Conservation (phyloP, 2,888 invertebrate species). For the Deilephila porcellus region DNA sequence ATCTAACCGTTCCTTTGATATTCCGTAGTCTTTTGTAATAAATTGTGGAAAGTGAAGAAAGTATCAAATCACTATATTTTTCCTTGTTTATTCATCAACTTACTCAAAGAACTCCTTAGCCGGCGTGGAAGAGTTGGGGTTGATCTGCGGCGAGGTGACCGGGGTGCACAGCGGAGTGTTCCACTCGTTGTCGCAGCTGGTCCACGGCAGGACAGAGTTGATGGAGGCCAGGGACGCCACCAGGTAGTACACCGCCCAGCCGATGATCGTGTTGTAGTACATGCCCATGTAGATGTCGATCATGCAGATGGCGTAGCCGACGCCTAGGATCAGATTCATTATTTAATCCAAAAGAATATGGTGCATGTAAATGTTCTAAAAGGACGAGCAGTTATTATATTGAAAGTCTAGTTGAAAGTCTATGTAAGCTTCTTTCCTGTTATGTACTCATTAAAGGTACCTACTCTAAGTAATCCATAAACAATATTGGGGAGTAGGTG, state of each 20-base stretch:
- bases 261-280: slow-evolving; percentile 99
- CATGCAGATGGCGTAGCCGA: slow-evolving; percentile 98
- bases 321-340: slow-evolving; percentile 85
- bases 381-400: too few species aligned
- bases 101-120: slow-evolving; percentile 96
- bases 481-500: too few species aligned
- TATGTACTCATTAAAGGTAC: too few species aligned
- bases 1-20: too few species aligned
- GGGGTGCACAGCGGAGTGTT: slow-evolving; percentile 91
- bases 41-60: too few species aligned
- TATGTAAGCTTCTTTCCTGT: too few species aligned
- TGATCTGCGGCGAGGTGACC: slow-evolving; percentile 82
- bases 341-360: background rate
- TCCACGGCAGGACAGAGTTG: slow-evolving; percentile 93
- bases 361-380: background rate
- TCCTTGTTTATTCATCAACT: slow-evolving; percentile 55
- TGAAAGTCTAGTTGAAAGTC: too few species aligned
- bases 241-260: slow-evolving; percentile 97
- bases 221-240: slow-evolving; percentile 93
- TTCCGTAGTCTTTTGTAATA: too few species aligned
- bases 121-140: slow-evolving; percentile 88
- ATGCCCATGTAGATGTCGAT: slow-evolving; percentile 98
- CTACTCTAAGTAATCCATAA: too few species aligned
- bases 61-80: too few species aligned
- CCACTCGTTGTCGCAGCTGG: slow-evolving; percentile 93